phyloP scores from a whole-genome alignment of 1,140 invertebrate genomes.

The Arctopsyche grandis region DNA sequence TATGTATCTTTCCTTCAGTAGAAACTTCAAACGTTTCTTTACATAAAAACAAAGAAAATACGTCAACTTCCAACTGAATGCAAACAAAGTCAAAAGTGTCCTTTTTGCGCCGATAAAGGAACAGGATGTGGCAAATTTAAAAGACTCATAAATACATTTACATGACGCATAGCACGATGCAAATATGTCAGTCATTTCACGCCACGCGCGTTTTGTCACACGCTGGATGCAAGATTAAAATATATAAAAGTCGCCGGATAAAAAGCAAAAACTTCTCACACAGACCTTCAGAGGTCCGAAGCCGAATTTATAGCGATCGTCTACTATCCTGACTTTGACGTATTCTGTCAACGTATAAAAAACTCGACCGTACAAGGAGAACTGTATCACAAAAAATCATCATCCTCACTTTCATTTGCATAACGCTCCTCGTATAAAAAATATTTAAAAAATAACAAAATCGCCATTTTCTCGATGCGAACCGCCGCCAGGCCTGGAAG shows the following conservation, averaged over 20 bases:
- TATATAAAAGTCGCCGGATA: neutral
- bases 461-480: neutral
- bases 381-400: neutral
- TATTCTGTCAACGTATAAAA: neutral
- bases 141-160: neutral
- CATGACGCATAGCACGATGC: conserved; percentile 11
- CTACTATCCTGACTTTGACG: neutral
- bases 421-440: neutral
- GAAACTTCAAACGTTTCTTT: no score
- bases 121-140: neutral
- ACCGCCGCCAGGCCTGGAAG: neutral
- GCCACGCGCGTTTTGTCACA: no score
- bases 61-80: no score
- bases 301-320: conserved; percentile 5
- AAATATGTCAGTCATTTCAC: neutral
- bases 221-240: neutral
- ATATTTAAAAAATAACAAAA: no score
- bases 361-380: neutral
- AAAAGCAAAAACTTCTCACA: conserved; percentile 3
- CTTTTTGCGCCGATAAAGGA: neutral
- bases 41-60: no score
- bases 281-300: neutral
- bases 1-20: no score
- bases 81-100: neutral
- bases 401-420: neutral